These are phyloP conservation scores for Lysandra bellargus DNA, from an alignment of 2,888 invertebrate genomes.

Conservation along the genomic window DNA sequence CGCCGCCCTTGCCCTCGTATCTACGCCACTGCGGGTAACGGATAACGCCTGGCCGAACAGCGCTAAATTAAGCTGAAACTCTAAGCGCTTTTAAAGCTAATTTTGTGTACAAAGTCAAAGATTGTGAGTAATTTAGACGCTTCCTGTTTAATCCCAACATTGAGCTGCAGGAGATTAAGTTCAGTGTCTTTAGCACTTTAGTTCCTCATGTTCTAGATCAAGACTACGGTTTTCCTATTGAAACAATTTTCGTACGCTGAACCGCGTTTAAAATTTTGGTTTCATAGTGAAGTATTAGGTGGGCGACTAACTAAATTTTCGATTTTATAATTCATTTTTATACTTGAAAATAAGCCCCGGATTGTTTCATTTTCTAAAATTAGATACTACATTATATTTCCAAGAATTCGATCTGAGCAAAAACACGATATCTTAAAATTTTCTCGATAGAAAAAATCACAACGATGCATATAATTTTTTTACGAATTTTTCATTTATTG, in stretches of 20 bases:
- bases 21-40: background rate
- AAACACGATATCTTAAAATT: too few species aligned
- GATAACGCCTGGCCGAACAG: conserved; percentile 10
- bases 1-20: background rate
- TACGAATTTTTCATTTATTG: too few species aligned
- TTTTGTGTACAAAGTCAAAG: conserved; percentile 18
- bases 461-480: too few species aligned
- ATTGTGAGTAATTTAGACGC: conserved; percentile 12
- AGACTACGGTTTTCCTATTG: background rate
- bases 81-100: conserved; percentile 13
- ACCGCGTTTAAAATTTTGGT: background rate
- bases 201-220: background rate
- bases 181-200: conserved; percentile 3
- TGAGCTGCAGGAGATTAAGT: background rate
- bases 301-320: too few species aligned
- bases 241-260: background rate
- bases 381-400: too few species aligned
- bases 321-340: too few species aligned
- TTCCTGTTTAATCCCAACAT: conserved; percentile 3
- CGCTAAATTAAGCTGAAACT: conserved; percentile 25
- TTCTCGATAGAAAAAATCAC: too few species aligned
- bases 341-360: too few species aligned
- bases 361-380: too few species aligned
- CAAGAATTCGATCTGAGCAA: too few species aligned
- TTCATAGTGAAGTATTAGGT: too few species aligned